Base-by-base conservation (phyloP, 1,140 invertebrate species). In the Drosophila bifasciata region DNA sequence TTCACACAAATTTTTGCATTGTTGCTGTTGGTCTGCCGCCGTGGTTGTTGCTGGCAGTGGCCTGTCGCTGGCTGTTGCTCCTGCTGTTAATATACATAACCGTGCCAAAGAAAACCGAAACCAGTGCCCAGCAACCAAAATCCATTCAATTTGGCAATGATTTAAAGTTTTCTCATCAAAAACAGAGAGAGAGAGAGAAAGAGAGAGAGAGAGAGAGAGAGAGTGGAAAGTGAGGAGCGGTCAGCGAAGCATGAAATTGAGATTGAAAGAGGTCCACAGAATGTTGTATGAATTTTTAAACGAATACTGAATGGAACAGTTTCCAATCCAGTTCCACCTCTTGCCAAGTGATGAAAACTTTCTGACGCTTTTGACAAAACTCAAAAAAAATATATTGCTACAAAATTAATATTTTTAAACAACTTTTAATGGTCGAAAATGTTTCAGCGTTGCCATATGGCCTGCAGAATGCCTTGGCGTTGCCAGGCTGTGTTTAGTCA, bases 81-180 rank as follows among this genome's bases (percentile, higher is more conserved):
- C 16, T 52, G 44, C 40, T 51, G 45, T 58, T 67, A 53, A 40
- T 74, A 63, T 49, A 49, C 36, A 69, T 49, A 50, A 40, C 57
- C 51, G 64, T 73, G 16, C 25, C 28, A 56, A 40, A 25, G 25
- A 23, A 71, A 73, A 56, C 15, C 19, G 15, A 61, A 61, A 43
- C 41, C 28, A 36, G 32, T 13, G 32, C 11, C 32, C 32, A 21
- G 23, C 53, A 77, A 63, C 46, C 46, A 41, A 75, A 83, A 60
- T 57, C 50, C 73, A 58, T 73, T 73, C 44, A 52, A 76, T 81
- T 63, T 68, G 43, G 75, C 76, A 83, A 71, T 76, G 70, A 66
- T 66, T 70, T 79, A 83, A 84, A 84, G 48, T 76, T 71, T 66
- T 72, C 51, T 60, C 23, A 17, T 44, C 5, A 16, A 46, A 36